Evolutionary conservation across 2,797 vertebrate genomes (phyloP).

Genomic region (Champsocephalus esox): DNA sequence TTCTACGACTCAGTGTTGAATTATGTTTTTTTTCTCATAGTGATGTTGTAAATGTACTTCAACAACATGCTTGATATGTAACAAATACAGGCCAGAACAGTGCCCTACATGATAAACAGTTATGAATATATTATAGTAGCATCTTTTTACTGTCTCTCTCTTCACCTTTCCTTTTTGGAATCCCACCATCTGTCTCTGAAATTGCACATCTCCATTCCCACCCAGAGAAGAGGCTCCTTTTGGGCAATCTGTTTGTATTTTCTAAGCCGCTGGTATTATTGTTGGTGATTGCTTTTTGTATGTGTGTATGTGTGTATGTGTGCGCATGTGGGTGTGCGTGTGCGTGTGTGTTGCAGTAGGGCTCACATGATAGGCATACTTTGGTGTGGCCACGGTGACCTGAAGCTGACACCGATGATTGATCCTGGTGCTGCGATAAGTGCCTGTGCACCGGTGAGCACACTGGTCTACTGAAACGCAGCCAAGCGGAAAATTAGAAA

Average conservation of each 20-base stretch:
- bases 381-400: constrained; percentile 68
- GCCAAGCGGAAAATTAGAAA: constrained; percentile 88
- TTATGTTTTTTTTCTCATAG: not conserved
- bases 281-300: constrained; percentile 18
- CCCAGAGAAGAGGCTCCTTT: not conserved
- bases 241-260: constrained; percentile 10
- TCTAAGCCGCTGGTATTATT: constrained; percentile 35
- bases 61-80: not conserved
- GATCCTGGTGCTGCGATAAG: constrained; percentile 79
- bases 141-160: not conserved
- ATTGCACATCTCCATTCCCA: not conserved
- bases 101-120: not conserved
- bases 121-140: not conserved
- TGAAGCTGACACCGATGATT: constrained; percentile 80
- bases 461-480: constrained; percentile 76
- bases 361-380: constrained; percentile 41
- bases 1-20: not conserved
- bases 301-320: not conserved
- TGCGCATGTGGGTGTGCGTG: not conserved
- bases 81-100: not conserved
- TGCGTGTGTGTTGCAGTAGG: constrained; percentile 16
- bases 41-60: not conserved
- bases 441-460: constrained; percentile 63
- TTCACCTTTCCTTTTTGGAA: constrained; percentile 6
- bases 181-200: constrained; percentile 19